phyloP scores from a whole-genome alignment of 1,140 invertebrate genomes.

The Drosophila pandora region DNA sequence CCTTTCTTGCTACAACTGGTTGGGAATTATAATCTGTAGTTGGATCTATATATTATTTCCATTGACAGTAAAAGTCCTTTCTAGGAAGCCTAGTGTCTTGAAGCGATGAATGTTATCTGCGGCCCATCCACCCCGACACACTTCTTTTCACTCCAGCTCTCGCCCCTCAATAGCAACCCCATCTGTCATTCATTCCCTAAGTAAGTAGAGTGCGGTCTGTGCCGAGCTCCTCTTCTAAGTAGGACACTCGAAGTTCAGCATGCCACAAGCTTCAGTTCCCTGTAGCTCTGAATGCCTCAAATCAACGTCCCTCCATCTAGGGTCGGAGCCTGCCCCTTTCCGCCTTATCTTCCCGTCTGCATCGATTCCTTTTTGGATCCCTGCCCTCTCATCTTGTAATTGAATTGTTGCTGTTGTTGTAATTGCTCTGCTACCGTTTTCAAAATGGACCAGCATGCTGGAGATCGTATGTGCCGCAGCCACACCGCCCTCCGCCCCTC shows the following conservation, averaged over 20 bases:
- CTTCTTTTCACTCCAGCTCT: no score
- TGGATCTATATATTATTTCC: no score
- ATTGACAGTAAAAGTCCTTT: not conserved
- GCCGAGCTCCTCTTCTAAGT: not conserved
- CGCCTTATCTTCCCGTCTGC: constrained; percentile 49
- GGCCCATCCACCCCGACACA: no score
- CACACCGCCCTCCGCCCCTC: not conserved
- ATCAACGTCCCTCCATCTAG: no score
- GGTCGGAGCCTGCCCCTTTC: not conserved
- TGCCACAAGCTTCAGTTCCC: not conserved
- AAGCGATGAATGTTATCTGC: not conserved
- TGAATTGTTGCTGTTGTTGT: constrained; percentile 82
- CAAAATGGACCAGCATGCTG: constrained; percentile 58
- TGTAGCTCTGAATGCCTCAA: no score
- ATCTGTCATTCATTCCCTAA: not conserved
- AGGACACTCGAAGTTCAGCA: not conserved
- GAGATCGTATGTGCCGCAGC: constrained; percentile 13
- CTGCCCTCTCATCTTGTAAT: constrained; percentile 49
- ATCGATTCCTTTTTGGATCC: constrained; percentile 20
- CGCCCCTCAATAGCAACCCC: no score
- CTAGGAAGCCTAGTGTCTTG: not conserved
- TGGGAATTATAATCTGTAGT: no score
- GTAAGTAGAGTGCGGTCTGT: not conserved
- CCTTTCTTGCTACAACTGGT: no score
- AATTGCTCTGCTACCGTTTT: constrained; percentile 81